Conservation (phyloP, 2,113 vertebrate genomes). For the Fukomys damarensis region DNA sequence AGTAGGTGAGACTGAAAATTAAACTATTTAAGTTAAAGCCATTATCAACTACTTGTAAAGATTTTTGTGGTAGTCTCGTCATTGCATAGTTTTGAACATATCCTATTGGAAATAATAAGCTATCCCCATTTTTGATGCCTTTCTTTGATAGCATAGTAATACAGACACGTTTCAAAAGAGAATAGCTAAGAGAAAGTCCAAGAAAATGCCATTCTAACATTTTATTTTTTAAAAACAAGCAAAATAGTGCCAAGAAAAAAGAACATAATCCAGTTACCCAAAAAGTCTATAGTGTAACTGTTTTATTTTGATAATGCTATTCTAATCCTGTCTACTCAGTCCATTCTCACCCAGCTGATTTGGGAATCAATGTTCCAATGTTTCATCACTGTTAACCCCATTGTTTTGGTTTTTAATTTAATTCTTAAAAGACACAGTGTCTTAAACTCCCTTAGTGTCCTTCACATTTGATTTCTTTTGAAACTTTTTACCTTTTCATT, state of each 20-base stretch:
- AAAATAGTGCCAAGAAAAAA: slow-evolving; percentile 35
- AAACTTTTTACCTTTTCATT: not conserved
- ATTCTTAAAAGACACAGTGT: not conserved
- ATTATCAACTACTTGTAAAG: slow-evolving; percentile 9
- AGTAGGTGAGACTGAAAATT: slow-evolving; percentile 10
- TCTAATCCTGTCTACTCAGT: slow-evolving; percentile 1
- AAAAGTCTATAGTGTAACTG: slow-evolving; percentile 14
- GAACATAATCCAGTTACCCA: not conserved
- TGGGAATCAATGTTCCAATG: slow-evolving; percentile 26
- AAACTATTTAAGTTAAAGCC: slow-evolving; percentile 1
- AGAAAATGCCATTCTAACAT: not conserved
- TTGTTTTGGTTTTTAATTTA: slow-evolving; percentile 24
- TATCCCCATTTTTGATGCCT: not conserved
- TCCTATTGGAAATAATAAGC: not conserved
- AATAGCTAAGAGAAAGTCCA: slow-evolving; percentile 12
- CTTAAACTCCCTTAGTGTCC: slow-evolving; percentile 19
- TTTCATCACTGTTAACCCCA: slow-evolving; percentile 22
- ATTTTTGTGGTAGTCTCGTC: slow-evolving; percentile 29
- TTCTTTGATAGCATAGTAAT: not conserved
- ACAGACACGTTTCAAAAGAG: not conserved
- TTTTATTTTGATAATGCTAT: slow-evolving; percentile 47
- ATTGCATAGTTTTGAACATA: not conserved
- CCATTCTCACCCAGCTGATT: not conserved
- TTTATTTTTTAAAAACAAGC: slow-evolving; percentile 9
- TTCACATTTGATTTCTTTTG: slow-evolving; percentile 12